Conservation (phyloP, 2,888 invertebrate genomes). For the Serrognathus titanus region DNA sequence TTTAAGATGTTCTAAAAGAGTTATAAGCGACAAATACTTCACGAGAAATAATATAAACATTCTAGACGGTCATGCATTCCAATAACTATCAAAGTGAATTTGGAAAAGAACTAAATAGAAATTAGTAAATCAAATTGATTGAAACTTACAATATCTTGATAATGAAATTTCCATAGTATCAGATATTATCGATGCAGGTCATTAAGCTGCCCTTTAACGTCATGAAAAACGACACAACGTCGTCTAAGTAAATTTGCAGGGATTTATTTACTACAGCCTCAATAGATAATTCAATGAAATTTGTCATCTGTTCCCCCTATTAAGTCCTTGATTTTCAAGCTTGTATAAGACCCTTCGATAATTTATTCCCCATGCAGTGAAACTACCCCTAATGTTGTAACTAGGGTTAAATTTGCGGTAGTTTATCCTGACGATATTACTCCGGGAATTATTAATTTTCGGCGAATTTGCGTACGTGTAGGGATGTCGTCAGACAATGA, state of each 20-base stretch:
- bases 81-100: too few relatives aligned
- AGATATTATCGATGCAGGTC: too few relatives aligned
- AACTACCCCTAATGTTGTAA: constrained; percentile 23
- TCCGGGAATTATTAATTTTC: neutral
- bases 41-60: too few relatives aligned
- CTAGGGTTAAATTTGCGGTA: constrained; percentile 24
- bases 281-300: constrained; percentile 33
- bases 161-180: too few relatives aligned
- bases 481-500: neutral
- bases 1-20: too few relatives aligned
- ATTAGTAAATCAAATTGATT: too few relatives aligned
- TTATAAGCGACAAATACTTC: too few relatives aligned
- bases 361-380: constrained; percentile 27
- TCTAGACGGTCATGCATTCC: too few relatives aligned
- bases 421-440: constrained; percentile 1
- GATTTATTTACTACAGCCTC: constrained; percentile 28
- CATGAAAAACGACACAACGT: too few relatives aligned
- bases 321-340: constrained; percentile 26
- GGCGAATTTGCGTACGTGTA: neutral
- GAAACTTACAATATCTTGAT: too few relatives aligned
- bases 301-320: constrained; percentile 31
- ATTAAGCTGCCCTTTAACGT: too few relatives aligned
- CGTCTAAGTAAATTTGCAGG: constrained; percentile 27
- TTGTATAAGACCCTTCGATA: constrained; percentile 24
- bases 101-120: too few relatives aligned